A percentile compares a stretch with the other conserved stretches of the same genome.
Conservation (phyloP, 2,113 vertebrate species). For the Ailurus styani region DNA sequence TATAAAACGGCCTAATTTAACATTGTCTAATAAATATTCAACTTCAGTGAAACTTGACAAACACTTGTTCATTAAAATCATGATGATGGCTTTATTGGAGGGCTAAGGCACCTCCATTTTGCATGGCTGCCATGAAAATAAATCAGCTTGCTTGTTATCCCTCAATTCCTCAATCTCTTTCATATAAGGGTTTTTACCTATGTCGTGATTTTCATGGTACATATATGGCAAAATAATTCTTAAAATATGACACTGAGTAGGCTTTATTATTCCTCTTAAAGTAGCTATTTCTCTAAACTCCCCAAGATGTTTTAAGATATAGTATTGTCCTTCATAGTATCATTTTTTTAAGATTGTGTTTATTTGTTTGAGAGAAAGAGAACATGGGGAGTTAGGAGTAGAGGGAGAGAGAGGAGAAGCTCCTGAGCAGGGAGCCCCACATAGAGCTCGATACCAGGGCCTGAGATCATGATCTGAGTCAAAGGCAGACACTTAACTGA, state of each 20-base stretch:
- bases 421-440: too few species aligned
- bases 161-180: background rate
- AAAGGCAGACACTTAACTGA: too few species aligned
- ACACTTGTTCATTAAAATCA: background rate
- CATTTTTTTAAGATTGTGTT: background rate
- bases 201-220: background rate
- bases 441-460: too few species aligned
- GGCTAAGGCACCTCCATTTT: background rate
- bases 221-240: background rate
- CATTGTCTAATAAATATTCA: background rate
- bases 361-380: too few species aligned
- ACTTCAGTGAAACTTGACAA: background rate
- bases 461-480: too few species aligned
- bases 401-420: too few species aligned
- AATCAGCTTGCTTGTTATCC: background rate
- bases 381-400: too few species aligned
- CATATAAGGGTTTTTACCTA: background rate
- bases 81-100: background rate
- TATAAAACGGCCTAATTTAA: background rate
- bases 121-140: background rate
- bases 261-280: background rate
- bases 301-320: background rate
- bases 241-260: background rate
- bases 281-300: accelerated
- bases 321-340: background rate